Evolutionary conservation across 2,113 vertebrate species (phyloP), one percentile per base, ranked within the genome.

Genomic region (Petrocephalus microphthalmus): DNA sequence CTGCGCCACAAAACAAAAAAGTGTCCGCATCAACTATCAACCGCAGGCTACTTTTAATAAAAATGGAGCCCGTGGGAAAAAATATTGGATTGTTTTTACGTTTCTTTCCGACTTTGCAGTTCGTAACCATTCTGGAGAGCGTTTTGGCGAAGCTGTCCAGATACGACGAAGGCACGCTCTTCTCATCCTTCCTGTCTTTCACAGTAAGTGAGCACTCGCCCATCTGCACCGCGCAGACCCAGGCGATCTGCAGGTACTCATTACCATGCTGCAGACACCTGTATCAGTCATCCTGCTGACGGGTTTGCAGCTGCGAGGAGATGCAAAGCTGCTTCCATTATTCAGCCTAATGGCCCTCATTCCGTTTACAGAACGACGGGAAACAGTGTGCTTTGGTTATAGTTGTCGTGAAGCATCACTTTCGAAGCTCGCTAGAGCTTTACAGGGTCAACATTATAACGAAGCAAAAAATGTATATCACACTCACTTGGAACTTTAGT

Each of bases 181-280:
- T 99, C 95, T 99, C 98, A 89, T 99, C 98, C 88, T 99, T 99
- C 95, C 96, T 99, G 82, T 99, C 98, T 53, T 99, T 99, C 96
- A 99, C 98, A 93, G 98, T 99, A 95, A 98, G 97, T 95, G 93
- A 85, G 89, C 51, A 89, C 87, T 53, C 17, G 15, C 5, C 2
- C n/a, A n/a, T 3, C 2, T 8, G 22, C 17, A 83, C 81, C 22
- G 20, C 20, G 45, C 81, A 47, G 81, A n/a, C 81, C 45, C 71
- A 78, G 6, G 37, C 33, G 13, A 78, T 78, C 71, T 29, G n/a
- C 25, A 29, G 60, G 25, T 67, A 29, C 10, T 67, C n/a, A 29
- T 64, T 67, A 67, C 60, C n/a, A 4, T n/a, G 3, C 60, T 29
- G 25, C 60, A 67, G 60, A 67, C 33, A 42, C 17, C 5, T 2